Conservation (phyloP, 2,797 vertebrate genomes). For the Epinephelus awoara region DNA sequence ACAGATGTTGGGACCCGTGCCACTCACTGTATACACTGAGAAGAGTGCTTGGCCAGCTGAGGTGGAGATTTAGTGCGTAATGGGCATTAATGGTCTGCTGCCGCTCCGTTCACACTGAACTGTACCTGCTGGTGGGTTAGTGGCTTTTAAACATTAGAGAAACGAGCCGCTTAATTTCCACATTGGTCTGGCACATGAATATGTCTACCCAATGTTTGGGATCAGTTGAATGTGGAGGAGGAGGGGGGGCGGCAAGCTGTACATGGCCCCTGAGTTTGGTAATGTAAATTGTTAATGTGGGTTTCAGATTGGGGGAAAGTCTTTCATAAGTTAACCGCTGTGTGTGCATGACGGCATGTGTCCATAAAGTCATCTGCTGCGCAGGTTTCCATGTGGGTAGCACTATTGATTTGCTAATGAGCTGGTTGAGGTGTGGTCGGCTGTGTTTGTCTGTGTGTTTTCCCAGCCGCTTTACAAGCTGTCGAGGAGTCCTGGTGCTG, state of each 20-base stretch:
- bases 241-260: constrained; percentile 42
- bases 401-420: constrained; percentile 78
- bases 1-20: constrained; percentile 81
- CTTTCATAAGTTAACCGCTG: constrained; percentile 69
- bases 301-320: constrained; percentile 73
- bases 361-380: constrained; percentile 74
- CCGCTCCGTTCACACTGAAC: constrained; percentile 63
- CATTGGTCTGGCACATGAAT: constrained; percentile 74
- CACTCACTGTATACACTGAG: constrained; percentile 64
- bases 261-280: constrained; percentile 52
- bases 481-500: constrained; percentile 73
- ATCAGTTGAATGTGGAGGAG: constrained; percentile 48
- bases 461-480: constrained; percentile 74
- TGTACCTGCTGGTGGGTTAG: constrained; percentile 75
- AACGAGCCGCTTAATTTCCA: constrained; percentile 73
- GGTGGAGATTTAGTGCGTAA: constrained; percentile 67
- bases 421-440: constrained; percentile 75
- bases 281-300: constrained; percentile 77
- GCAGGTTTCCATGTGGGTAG: constrained; percentile 68
- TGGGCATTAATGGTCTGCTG: constrained; percentile 70
- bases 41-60: constrained; percentile 63
- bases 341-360: constrained; percentile 63
- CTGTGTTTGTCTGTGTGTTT: constrained; percentile 79
- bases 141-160: constrained; percentile 73
- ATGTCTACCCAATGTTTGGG: constrained; percentile 67